These are phyloP conservation scores for Ormyrus nitidulus DNA, from an alignment of 2,888 invertebrate genomes.

Conservation along the genomic window DNA sequence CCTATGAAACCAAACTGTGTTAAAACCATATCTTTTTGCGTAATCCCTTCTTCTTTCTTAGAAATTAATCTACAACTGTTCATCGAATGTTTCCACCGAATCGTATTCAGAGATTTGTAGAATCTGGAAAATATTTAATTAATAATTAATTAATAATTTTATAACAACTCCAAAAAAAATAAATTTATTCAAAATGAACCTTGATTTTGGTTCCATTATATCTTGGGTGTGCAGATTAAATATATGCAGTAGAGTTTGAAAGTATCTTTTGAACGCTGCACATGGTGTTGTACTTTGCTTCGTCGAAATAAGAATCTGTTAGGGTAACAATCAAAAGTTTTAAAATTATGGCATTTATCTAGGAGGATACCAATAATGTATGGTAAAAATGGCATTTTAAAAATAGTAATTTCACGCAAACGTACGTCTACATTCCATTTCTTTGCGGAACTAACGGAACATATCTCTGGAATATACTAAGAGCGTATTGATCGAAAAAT, in stretches of 20 bases:
- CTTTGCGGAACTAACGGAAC: too few relatives aligned
- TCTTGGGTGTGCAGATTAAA: slow-evolving; percentile 84
- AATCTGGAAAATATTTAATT: slow-evolving; percentile 74
- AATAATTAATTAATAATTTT: slow-evolving; percentile 3
- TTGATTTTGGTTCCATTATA: slow-evolving; percentile 62
- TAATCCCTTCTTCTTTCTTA: slow-evolving; percentile 77
- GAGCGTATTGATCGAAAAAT: too few relatives aligned
- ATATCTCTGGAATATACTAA: too few relatives aligned
- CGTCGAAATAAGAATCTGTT: slow-evolving; percentile 79
- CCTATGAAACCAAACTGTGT: slow-evolving; percentile 92
- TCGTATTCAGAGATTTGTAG: slow-evolving; percentile 81
- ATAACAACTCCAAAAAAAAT: neutral
- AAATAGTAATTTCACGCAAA: too few relatives aligned
- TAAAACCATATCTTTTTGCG: slow-evolving; percentile 88
- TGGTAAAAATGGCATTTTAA: too few relatives aligned
- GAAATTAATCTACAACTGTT: slow-evolving; percentile 76
- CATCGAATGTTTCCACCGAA: slow-evolving; percentile 81
- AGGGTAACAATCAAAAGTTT: neutral
- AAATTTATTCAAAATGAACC: slow-evolving; percentile 58
- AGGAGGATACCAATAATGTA: neutral
- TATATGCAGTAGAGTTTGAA: slow-evolving; percentile 86
- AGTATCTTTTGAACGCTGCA: slow-evolving; percentile 84
- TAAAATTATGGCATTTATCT: neutral
- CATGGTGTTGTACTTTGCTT: slow-evolving; percentile 80
- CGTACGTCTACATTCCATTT: too few relatives aligned